These are phyloP conservation scores for Ridgeia piscesae DNA, from an alignment of 1,140 invertebrate species.

Conservation along the genomic window DNA sequence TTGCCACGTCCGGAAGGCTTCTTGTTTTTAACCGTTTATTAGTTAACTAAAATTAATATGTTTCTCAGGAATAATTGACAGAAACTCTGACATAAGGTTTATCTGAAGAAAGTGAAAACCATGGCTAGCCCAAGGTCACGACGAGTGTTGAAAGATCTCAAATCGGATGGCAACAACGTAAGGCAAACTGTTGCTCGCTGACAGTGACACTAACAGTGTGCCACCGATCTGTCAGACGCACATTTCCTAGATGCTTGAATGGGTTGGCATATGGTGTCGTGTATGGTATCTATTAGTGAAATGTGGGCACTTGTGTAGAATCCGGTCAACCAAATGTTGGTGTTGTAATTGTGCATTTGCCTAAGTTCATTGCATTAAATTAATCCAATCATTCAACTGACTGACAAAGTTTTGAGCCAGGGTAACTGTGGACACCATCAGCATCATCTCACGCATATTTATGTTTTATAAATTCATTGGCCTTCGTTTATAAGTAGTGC, in stretches of 20 bases:
- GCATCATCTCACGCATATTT: too few relatives aligned
- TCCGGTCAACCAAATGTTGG: too few relatives aligned
- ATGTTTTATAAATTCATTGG: too few relatives aligned
- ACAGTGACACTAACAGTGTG: too few relatives aligned
- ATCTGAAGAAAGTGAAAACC: background rate
- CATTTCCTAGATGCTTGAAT: background rate
- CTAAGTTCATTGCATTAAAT: too few relatives aligned
- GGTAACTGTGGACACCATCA: too few relatives aligned
- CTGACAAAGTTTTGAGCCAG: too few relatives aligned
- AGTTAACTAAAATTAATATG: background rate
- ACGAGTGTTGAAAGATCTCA: background rate
- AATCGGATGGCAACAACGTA: constrained; percentile 4
- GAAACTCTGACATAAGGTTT: background rate
- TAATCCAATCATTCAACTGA: too few relatives aligned
- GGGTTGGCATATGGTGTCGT: background rate
- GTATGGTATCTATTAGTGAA: background rate
- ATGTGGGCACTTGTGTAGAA: too few relatives aligned
- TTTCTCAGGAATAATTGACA: background rate
- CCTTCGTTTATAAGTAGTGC: too few relatives aligned
- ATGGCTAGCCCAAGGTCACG: background rate
- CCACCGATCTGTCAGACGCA: background rate
- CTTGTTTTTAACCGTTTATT: background rate
- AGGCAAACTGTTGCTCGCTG: background rate
- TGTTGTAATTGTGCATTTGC: too few relatives aligned
- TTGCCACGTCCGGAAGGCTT: background rate